Evolutionary conservation across 1,140 invertebrate genomes (phyloP).

Genomic region (Trachelipus rathkii): DNA sequence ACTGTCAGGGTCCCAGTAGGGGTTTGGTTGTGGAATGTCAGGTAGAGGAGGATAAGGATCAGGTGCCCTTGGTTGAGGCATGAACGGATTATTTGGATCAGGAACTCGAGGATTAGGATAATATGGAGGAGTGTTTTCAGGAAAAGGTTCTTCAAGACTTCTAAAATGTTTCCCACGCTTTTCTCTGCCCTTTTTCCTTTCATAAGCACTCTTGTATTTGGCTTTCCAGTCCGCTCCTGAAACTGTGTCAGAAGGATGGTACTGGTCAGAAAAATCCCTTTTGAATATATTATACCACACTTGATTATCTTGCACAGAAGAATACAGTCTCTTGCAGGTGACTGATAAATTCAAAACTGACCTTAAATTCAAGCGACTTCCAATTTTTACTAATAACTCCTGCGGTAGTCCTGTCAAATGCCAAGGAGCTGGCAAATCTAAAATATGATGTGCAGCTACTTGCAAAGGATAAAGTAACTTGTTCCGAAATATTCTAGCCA

Average conservation of each 20-base stretch:
- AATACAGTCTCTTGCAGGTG: slow-evolving; percentile 31
- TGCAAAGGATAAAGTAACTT: slow-evolving; percentile 36
- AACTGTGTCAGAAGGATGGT: background rate
- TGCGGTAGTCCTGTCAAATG: slow-evolving; percentile 40
- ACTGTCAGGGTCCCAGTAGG: slow-evolving; percentile 41
- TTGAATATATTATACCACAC: slow-evolving; percentile 38
- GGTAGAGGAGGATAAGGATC: slow-evolving; percentile 23
- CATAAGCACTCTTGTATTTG: slow-evolving; percentile 30
- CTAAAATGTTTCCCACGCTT: slow-evolving; percentile 1
- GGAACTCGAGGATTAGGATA: slow-evolving; percentile 18
- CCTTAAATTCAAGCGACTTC: slow-evolving; percentile 18
- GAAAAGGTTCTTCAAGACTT: slow-evolving; percentile 16
- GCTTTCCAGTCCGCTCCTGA: slow-evolving; percentile 19
- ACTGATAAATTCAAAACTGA: slow-evolving; percentile 25
- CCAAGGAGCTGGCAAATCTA: slow-evolving; percentile 40
- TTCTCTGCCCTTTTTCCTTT: slow-evolving; percentile 19
- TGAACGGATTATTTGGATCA: slow-evolving; percentile 20
- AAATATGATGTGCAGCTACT: slow-evolving; percentile 35
- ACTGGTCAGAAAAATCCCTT: slow-evolving; percentile 33
- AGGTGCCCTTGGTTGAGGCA: slow-evolving; percentile 32
- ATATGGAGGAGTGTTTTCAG: slow-evolving; percentile 27
- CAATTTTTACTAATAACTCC: slow-evolving; percentile 33
- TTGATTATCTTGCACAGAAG: slow-evolving; percentile 31
- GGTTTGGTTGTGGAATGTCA: slow-evolving; percentile 34
- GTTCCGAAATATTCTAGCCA: slow-evolving; percentile 34